phyloP scores from a whole-genome alignment of 2,888 invertebrate genomes.

The Rambutsinella grinnellia region DNA sequence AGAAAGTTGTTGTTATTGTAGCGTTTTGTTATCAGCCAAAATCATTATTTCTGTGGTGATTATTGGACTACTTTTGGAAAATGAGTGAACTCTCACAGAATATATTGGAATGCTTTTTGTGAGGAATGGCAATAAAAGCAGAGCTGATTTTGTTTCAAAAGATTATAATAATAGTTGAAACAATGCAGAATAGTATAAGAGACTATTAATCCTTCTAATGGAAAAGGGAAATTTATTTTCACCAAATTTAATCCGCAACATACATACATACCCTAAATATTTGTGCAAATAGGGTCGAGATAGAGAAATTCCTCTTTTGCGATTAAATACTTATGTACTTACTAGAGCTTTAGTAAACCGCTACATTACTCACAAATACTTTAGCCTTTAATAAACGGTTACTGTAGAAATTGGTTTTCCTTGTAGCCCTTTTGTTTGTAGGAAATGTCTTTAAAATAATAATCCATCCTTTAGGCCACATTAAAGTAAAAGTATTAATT shows the following conservation, averaged over 20 bases:
- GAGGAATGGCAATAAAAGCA: not conserved
- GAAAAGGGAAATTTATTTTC: not conserved
- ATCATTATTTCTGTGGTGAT: too few species aligned
- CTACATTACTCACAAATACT: too few species aligned
- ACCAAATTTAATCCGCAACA: not conserved
- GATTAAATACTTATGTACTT: not conserved
- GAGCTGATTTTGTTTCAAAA: constrained; percentile 13
- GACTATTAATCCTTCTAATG: not conserved
- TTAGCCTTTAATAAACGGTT: too few species aligned
- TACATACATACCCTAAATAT: not conserved
- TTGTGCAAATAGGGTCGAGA: constrained; percentile 20
- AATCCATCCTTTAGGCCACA: too few species aligned
- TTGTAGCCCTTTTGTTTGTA: not conserved
- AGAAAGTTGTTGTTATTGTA: not conserved
- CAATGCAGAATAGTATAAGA: too few species aligned
- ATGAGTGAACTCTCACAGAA: not conserved
- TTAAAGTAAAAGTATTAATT: too few species aligned
- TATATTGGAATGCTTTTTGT: not conserved
- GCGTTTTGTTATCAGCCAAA: not conserved
- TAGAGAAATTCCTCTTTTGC: not conserved
- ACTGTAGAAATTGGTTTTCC: not conserved
- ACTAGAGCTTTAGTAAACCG: too few species aligned
- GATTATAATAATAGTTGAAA: too few species aligned
- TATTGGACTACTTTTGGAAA: not conserved
- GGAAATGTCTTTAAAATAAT: too few species aligned